Evolutionary conservation across 2,888 invertebrate species (phyloP).

Genomic region (Marasmarcha lunaedactyla): DNA sequence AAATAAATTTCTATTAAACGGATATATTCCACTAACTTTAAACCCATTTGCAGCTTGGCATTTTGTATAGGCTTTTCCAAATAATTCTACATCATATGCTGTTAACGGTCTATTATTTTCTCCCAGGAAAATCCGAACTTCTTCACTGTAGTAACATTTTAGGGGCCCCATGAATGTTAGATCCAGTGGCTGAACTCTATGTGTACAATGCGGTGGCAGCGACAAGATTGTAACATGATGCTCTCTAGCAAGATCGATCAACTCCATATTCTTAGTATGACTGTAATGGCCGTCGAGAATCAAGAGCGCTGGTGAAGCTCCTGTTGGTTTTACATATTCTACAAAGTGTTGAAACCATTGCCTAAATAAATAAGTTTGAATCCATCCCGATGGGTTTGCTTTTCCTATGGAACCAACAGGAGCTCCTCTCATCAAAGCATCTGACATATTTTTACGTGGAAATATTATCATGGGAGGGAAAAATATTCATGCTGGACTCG

Average conservation of each 20-base stretch:
- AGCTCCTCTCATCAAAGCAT: background rate
- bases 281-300: no score
- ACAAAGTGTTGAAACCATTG: no score
- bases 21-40: constrained; percentile 1
- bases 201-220: background rate
- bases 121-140: constrained; percentile 1
- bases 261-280: no score
- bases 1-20: constrained; percentile 9
- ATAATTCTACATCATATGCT: constrained; percentile 7
- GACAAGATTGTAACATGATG: no score
- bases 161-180: constrained; percentile 1
- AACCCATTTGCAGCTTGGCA: constrained; percentile 3
- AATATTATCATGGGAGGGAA: constrained; percentile 13
- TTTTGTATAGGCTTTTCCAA: constrained; percentile 9
- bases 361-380: no score
- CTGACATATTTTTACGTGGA: constrained; percentile 6
- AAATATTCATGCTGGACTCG: constrained; percentile 10
- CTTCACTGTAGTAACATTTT: constrained; percentile 2
- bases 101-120: constrained; percentile 5
- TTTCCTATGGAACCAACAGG: constrained; percentile 7
- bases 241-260: no score
- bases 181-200: background rate
- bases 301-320: no score
- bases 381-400: constrained; percentile 15
- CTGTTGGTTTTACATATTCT: background rate